Percentiles rank a stretch among this genome's conserved stretches.
Evolutionary conservation across 1,140 invertebrate genomes (phyloP).

Genomic region (Globodera rostochiensis): DNA sequence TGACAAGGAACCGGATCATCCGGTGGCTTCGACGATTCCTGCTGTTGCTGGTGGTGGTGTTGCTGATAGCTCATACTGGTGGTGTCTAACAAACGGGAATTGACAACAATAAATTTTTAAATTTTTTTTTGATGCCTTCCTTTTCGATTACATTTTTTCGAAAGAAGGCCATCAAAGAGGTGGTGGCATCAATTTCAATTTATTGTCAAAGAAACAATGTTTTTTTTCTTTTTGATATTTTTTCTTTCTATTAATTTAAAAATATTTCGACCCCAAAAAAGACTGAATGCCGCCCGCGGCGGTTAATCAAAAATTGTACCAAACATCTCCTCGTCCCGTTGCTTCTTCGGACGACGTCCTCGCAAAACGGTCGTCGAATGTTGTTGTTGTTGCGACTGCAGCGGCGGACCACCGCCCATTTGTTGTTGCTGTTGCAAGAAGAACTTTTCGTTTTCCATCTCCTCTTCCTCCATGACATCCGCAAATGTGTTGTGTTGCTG

Average conservation of each 20-base stretch:
- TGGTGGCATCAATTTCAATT: too few relatives aligned
- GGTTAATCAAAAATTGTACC: background rate
- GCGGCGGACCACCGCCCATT: background rate
- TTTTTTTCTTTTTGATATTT: too few relatives aligned
- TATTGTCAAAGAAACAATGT: too few relatives aligned
- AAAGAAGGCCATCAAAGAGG: too few relatives aligned
- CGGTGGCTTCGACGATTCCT: constrained; percentile 17
- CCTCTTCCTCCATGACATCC: constrained; percentile 29
- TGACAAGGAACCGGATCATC: constrained; percentile 3
- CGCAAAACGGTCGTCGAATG: background rate
- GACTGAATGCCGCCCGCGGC: too few relatives aligned
- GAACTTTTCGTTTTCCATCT: constrained; percentile 40
- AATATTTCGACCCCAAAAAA: background rate
- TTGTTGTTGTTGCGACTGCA: background rate
- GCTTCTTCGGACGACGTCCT: background rate
- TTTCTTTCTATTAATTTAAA: background rate
- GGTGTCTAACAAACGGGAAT: constrained; percentile 3
- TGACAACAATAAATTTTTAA: background rate
- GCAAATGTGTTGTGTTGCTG: constrained; percentile 7
- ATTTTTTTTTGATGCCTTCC: background rate
- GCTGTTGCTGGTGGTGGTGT: background rate
- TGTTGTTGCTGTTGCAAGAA: constrained; percentile 29
- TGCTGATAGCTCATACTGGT: background rate
- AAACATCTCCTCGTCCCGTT: background rate
- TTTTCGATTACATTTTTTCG: too few relatives aligned